Evolutionary conservation across 2,113 vertebrate genomes (phyloP).

Genomic region (Cavia porcellus): DNA sequence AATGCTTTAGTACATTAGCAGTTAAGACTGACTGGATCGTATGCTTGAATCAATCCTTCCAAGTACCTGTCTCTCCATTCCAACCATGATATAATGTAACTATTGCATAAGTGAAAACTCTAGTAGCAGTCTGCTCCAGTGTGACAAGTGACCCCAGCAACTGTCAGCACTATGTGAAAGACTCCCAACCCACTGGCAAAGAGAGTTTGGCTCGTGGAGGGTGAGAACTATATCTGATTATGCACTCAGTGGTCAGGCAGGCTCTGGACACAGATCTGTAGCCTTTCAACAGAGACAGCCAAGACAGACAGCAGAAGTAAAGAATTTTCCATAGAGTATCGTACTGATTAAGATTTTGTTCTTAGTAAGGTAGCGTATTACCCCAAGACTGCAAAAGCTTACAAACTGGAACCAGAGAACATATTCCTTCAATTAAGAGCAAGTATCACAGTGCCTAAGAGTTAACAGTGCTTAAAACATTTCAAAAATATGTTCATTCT

Average conservation of each 20-base stretch:
- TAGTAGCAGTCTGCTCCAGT: neutral
- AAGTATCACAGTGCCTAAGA: neutral
- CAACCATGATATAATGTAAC: neutral
- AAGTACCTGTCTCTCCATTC: slow-evolving; percentile 27
- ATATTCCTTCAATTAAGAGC: neutral
- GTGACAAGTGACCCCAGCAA: slow-evolving; percentile 26
- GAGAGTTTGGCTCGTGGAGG: slow-evolving; percentile 46
- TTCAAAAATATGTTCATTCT: slow-evolving; percentile 34
- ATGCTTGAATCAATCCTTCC: neutral
- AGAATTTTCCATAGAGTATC: slow-evolving; percentile 66
- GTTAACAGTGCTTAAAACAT: neutral
- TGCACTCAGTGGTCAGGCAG: slow-evolving; percentile 67
- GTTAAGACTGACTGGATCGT: neutral
- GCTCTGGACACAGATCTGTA: slow-evolving; percentile 64
- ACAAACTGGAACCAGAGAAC: neutral
- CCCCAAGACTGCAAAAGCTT: neutral
- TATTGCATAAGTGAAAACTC: neutral
- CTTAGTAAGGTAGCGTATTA: neutral
- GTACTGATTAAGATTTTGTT: neutral
- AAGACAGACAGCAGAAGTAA: slow-evolving; percentile 42
- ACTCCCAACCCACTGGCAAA: slow-evolving; percentile 44
- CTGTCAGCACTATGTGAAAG: neutral
- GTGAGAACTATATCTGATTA: slow-evolving; percentile 71
- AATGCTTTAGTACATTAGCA: neutral
- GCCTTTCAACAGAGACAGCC: slow-evolving; percentile 50